These are phyloP conservation scores for Syndactyla subalaris DNA, from an alignment of 2,797 vertebrate species.

Conservation along the genomic window DNA sequence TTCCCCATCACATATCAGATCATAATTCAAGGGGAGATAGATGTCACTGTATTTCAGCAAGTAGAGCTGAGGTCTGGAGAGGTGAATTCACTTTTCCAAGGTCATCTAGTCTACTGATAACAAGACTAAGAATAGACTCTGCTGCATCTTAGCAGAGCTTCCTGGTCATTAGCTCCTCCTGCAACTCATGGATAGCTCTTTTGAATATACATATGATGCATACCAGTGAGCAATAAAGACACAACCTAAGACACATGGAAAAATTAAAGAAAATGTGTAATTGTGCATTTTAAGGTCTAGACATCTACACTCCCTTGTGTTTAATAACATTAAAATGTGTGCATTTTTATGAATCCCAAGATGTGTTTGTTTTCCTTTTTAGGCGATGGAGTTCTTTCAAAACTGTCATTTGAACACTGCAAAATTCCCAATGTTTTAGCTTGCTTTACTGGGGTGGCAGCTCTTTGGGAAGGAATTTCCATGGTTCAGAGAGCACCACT, in stretches of 20 bases:
- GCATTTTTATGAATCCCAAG: background rate
- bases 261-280: background rate
- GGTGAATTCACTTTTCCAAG: background rate
- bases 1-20: background rate
- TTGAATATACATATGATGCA: background rate
- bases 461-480: background rate
- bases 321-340: background rate
- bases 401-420: background rate
- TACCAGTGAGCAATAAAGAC: background rate
- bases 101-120: background rate
- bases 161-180: background rate
- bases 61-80: background rate
- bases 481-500: background rate
- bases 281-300: background rate
- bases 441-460: background rate
- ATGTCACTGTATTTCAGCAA: background rate
- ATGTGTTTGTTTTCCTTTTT: background rate
- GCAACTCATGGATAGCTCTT: background rate
- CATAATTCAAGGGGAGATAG: background rate
- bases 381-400: background rate
- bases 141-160: background rate
- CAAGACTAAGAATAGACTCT: background rate
- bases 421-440: background rate
- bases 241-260: background rate
- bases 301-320: fast-evolving